Conservation (phyloP, 2,113 vertebrate genomes). For the Thalassarche chlororhynchos region DNA sequence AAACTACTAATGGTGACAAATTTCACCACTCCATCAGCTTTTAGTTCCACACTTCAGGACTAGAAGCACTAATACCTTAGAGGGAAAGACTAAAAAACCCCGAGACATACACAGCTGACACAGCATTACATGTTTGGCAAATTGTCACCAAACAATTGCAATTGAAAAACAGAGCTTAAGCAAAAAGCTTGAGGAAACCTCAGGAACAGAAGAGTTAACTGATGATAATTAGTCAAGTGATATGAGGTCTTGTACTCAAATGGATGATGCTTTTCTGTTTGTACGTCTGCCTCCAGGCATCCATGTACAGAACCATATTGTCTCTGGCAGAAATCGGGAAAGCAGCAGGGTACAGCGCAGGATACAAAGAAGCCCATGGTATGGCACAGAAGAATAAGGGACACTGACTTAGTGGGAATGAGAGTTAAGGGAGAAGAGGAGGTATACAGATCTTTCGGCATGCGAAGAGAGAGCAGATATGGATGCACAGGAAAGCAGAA, state of each 20-base stretch:
- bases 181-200: neutral
- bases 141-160: neutral
- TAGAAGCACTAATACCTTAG: neutral
- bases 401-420: neutral
- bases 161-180: neutral
- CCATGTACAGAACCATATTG: neutral
- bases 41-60: neutral
- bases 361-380: neutral
- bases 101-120: neutral
- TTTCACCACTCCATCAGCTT: neutral
- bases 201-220: neutral
- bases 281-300: neutral
- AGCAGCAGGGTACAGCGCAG: neutral
- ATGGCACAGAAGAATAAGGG: neutral
- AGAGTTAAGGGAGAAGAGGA: neutral
- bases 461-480: neutral
- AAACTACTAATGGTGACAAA: neutral
- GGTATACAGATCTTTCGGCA: no score
- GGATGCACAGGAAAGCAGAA: neutral
- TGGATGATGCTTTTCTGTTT: neutral
- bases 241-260: neutral
- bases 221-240: neutral
- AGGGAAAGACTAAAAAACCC: neutral
- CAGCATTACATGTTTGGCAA: rapidly evolving
- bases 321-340: neutral